A percentile compares a stretch with the other conserved stretches of the same genome.
Conservation (phyloP, 2,888 invertebrate genomes). For the Tineola bisselliella region DNA sequence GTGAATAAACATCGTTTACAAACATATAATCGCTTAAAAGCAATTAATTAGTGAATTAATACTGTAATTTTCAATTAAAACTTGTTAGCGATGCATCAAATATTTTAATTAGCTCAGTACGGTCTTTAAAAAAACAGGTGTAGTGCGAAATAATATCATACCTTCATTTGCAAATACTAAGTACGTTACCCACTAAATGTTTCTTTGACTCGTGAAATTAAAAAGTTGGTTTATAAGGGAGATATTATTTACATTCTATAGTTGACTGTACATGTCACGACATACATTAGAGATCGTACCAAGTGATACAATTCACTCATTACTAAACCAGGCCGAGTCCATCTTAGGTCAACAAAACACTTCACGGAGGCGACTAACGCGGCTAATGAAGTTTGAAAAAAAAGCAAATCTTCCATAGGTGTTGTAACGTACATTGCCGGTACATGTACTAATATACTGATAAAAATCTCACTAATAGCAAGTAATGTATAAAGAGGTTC, state of each 20-base stretch:
- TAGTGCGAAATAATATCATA: no score
- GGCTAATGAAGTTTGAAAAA: slow-evolving; percentile 5
- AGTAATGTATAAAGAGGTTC: slow-evolving; percentile 4
- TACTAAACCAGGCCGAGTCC: slow-evolving; percentile 8
- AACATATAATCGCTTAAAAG: background rate
- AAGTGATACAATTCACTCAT: background rate
- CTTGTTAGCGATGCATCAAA: background rate
- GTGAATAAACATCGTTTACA: background rate
- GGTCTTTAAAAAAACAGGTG: no score
- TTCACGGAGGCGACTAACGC: background rate
- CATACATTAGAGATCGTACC: background rate
- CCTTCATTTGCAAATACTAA: no score
- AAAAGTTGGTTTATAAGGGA: no score
- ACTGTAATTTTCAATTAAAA: background rate
- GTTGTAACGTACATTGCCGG: background rate
- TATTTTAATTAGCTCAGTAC: background rate
- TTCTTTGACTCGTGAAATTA: no score
- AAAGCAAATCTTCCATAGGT: background rate
- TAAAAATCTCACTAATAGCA: background rate
- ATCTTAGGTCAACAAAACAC: background rate
- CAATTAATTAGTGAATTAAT: background rate
- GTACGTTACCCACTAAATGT: no score
- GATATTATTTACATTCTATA: no score
- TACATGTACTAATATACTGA: background rate
- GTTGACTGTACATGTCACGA: background rate